Base-by-base conservation (phyloP, 64 coral and sea anemone species). In the Montipora foliosa region DNA sequence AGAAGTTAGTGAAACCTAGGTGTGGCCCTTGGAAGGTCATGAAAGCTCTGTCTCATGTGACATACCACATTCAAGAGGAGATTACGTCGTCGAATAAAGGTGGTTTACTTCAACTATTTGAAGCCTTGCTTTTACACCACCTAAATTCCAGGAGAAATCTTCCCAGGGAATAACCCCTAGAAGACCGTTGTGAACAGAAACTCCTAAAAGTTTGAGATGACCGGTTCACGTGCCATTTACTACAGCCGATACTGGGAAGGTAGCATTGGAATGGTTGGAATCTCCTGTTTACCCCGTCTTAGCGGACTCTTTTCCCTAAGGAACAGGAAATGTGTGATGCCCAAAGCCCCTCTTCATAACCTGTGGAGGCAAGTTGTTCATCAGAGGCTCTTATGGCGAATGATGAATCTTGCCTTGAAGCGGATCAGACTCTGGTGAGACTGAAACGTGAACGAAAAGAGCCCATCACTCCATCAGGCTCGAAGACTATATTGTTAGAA, bases 1-100 rank as follows among this genome's bases (percentile, higher is more conserved):
- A 90, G 29, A 90, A 90, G 67, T 90, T 90, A 25, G 50, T 79
- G 4, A 78, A 90, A 7, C 88, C 53, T 47, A 46, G 74, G 74
- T 76, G 74, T 45, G 74, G 75, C 16, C 88, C 75, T 49, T 90
- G 89, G 62, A 90, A 29, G 45, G 46, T 80, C 16, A 77, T 90
- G 24, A 90, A 67, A 78, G 77, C 77, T 5, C 29, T 81, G 15
- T 80, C 89, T 73, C 57, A 90, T 29, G 29, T 79, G 37, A 90
- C 74, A 52, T 79, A 60, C 19, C 88, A 53, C 6, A 90, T 81
- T 51, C 11, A 90, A 20, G 89, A 90, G 61, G 77, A 90, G 49
- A 45, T 44, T 44, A 46, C 25, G 74, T 3, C 48, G 16, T 4
- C 51, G 61, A 5, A 49, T 73, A n/a, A 89, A 77, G n/a, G 66